These are phyloP conservation scores for Bombus consobrinus DNA, from an alignment of 1,140 invertebrate species.

Conservation along the genomic window DNA sequence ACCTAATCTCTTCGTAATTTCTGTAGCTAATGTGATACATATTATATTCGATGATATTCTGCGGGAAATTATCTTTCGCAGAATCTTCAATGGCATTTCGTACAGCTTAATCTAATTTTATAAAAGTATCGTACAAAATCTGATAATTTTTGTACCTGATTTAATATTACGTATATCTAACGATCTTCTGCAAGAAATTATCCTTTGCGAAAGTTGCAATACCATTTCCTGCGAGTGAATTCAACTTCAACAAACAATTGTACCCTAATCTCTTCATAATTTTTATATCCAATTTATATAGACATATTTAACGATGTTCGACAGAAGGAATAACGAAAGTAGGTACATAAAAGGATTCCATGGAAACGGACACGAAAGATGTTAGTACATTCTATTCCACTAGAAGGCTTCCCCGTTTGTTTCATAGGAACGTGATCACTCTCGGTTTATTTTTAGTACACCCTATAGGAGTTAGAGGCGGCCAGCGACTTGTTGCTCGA, in stretches of 20 bases:
- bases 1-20: accelerated
- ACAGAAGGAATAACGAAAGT: not conserved
- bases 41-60: accelerated
- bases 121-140: no score
- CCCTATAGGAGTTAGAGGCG: conserved; percentile 62
- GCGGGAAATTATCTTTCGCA: no score
- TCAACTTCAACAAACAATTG: not conserved
- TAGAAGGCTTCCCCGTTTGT: not conserved
- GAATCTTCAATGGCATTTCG: no score
- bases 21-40: no score
- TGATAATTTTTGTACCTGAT: no score
- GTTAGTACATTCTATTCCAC: not conserved
- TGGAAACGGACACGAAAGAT: not conserved
- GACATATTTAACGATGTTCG: not conserved
- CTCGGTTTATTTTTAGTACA: conserved; percentile 48
- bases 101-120: no score
- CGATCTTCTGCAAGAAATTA: no score
- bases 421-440: not conserved
- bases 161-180: no score
- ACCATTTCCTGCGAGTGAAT: no score
- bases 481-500: conserved; percentile 57
- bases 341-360: no score
- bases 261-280: not conserved
- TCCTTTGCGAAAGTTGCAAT: accelerated
- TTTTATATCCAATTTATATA: not conserved